A percentile compares a stretch with the other conserved stretches of the same genome.
Conservation (phyloP, 2,888 invertebrate genomes). For the Macrosoma leucophasiata region DNA sequence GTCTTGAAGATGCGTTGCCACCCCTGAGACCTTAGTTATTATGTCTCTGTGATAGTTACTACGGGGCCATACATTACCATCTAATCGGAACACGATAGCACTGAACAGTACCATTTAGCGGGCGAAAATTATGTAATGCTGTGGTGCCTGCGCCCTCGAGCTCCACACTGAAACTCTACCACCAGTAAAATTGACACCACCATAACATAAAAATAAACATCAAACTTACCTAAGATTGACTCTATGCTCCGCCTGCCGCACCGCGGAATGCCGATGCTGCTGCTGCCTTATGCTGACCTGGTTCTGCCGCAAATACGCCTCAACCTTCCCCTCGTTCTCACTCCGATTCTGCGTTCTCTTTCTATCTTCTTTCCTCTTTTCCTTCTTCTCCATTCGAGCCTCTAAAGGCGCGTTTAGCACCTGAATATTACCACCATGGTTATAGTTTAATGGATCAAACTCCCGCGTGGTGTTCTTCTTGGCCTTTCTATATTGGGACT, state of each 20-base stretch:
- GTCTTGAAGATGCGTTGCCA: too few species aligned
- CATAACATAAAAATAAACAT: too few species aligned
- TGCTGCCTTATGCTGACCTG: constrained; percentile 68
- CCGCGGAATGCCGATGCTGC: constrained; percentile 63
- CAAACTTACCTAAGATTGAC: constrained; percentile 59
- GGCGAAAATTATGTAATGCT: too few species aligned
- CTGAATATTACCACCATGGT: constrained; percentile 70
- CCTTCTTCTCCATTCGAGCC: constrained; percentile 42
- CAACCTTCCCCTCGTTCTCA: constrained; percentile 60
- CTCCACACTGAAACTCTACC: too few species aligned
- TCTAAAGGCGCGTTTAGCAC: constrained; percentile 39
- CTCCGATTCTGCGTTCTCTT: constrained; percentile 39
- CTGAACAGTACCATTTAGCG: too few species aligned
- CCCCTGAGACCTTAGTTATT: too few species aligned
- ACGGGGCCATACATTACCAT: too few species aligned
- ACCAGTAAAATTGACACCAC: too few species aligned
- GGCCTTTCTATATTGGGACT: constrained; percentile 51
- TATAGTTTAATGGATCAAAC: constrained; percentile 79
- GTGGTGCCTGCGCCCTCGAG: too few species aligned
- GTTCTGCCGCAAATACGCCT: constrained; percentile 67
- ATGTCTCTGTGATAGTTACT: too few species aligned
- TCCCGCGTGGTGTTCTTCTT: constrained; percentile 52
- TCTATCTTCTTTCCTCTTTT: constrained; percentile 43
- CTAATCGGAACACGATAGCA: too few species aligned
- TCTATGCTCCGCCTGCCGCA: constrained; percentile 67